These are phyloP conservation scores for Acanthisitta chloris DNA, from an alignment of 2,113 vertebrate genomes.

Conservation along the genomic window DNA sequence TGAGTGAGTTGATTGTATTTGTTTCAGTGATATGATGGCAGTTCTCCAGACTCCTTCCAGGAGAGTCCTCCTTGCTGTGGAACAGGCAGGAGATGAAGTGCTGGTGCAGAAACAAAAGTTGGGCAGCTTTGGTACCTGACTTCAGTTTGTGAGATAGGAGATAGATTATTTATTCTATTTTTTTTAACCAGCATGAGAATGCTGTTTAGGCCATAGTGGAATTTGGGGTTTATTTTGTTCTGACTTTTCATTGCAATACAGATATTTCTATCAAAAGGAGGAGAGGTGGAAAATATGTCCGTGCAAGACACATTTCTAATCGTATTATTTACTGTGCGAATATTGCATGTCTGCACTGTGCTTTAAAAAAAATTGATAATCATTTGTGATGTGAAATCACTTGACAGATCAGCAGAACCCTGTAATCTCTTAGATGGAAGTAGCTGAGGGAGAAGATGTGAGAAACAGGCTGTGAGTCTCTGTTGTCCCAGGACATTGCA, in stretches of 20 bases:
- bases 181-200: neutral
- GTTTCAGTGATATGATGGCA: neutral
- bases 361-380: neutral
- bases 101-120: neutral
- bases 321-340: neutral
- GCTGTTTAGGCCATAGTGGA: neutral
- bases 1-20: neutral
- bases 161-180: neutral
- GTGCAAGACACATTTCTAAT: neutral
- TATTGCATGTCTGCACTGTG: neutral
- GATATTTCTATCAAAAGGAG: neutral
- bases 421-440: neutral
- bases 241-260: neutral
- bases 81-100: neutral
- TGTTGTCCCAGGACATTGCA: neutral
- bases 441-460: neutral
- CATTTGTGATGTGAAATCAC: neutral
- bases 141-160: neutral
- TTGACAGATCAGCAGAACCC: neutral
- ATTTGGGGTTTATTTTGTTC: neutral
- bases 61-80: neutral
- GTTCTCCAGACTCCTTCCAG: conserved; percentile 14
- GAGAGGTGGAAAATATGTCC: neutral
- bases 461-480: neutral
- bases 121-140: neutral